Evolutionary conservation across 1,140 invertebrate genomes (phyloP), one percentile per base, ranked within the genome.

Genomic region (Drosophila sturtevanti): DNA sequence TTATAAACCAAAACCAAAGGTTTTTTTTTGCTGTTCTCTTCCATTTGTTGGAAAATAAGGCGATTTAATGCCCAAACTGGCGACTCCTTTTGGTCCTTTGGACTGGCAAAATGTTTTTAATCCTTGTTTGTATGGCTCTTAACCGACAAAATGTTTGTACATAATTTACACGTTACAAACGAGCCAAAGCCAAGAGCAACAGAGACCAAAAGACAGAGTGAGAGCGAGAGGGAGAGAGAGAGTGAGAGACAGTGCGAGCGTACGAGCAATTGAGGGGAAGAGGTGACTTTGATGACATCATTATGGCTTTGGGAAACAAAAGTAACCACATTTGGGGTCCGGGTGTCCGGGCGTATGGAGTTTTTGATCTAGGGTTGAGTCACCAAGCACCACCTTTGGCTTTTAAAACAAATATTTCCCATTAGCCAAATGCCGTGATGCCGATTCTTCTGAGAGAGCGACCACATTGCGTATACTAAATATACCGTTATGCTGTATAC

Each of bases 321-420:
- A 87, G 82, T 86, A 86, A 86, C 82, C 82, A 63, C 82, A 87
- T 63, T 52, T 56, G 34, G 48, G 51, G 37, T 48, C 41, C 44
- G 51, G 35, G 14, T 35, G 7, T 41, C 10, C 31, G 31, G 52
- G 34, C 11, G 27, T 41, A 21, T 34, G 35, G 27, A 51, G 59
- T 64, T 48, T 63, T 52, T 56, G 48, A 48, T 58, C 38, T 68
- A 44, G 56, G 75, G 63, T 68, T 78, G 81, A 89, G 75, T 87
- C 84, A 77, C 72, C 62, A 52, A 58, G 35, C 68, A 84, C 84
- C 84, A 84, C 84, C 84, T 87, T 89, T 87, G 81, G 79, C 84
- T 80, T 87, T 89, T 79, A 72, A 89, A 84, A 89, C 84, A 82
- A 77, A 89, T 89, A 87, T 84, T 89, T 89, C 79, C 84, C 84